Evolutionary conservation across 2,888 invertebrate genomes (phyloP).

Genomic region (Calliopum simillimum): DNA sequence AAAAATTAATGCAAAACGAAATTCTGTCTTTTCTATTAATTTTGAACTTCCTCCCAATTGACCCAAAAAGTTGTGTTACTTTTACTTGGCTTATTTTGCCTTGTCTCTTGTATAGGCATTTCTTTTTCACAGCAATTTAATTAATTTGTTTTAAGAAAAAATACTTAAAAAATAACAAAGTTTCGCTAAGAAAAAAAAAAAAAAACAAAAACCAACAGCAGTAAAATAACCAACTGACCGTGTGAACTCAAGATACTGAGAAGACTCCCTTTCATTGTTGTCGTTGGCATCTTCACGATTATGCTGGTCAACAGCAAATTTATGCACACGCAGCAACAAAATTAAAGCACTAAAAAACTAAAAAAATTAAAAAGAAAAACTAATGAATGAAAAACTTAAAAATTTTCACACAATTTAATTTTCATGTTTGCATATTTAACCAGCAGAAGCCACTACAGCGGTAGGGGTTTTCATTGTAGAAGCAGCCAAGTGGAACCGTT

Average conservation of each 20-base stretch:
- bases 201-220: too few species aligned
- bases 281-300: background rate
- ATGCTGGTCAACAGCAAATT: conserved; percentile 1
- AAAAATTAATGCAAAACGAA: too few species aligned
- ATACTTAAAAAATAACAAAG: too few species aligned
- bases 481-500: conserved; percentile 6
- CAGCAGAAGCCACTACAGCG: background rate
- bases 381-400: conserved; percentile 1
- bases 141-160: too few species aligned
- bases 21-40: too few species aligned
- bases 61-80: too few species aligned
- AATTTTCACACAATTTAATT: conserved; percentile 21
- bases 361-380: background rate
- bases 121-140: too few species aligned
- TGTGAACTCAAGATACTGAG: conserved; percentile 4
- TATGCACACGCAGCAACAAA: conserved; percentile 1
- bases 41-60: too few species aligned
- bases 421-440: conserved; percentile 9
- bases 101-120: too few species aligned
- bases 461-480: background rate
- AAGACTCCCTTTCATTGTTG: conserved; percentile 14
- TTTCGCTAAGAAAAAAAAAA: too few species aligned
- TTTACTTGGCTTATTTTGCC: too few species aligned
- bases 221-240: conserved; percentile 10
- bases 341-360: background rate